Evolutionary conservation across 2,113 vertebrate genomes (phyloP), one percentile per base, ranked within the genome.

Genomic region (Scomber scombrus): DNA sequence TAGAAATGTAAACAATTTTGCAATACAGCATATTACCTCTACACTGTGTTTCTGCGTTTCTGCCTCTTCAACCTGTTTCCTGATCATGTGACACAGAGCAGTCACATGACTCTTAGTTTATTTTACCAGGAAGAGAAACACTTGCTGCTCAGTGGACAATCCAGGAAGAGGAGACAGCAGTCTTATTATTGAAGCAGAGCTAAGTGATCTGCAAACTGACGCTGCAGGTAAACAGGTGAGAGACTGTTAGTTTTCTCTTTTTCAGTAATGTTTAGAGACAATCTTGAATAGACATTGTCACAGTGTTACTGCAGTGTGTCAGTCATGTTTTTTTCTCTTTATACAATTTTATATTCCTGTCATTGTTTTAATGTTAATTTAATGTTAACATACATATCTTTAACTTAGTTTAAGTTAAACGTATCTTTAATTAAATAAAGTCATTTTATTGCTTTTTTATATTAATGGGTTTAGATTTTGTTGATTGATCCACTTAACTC

Each of bases 41-140:
- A 7, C 8, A 9, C 34, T 6, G 2, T 9, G 34, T 40, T 40
- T 40, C 34, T 40, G 8, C 34, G 34, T 40, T 40, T 40, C 34
- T 40, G 8, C 34, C 34, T 40, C 34, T 40, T 40, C 34, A 40
- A 40, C 6, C 34, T 40, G 19, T 12, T 75, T 80, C 67, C 85
- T 40, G 34, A n/a, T 51, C 80, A 88, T 12, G 15, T 83, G 80
- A 88, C 58, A 12, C 34, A 13, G 12, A 49, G 26, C 16, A 61
- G 63, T 83, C 83, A 88, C 69, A 23, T 82, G 83, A 70, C 15
- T 11, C 21, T 46, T 8, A 47, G 18, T 1, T 47, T 13, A 57
- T 7, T 29, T 50, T 43, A 70, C 21, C 65, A 79, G 84, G 82
- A 88, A 87, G 50, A 21, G n/a, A 2, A 34, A 0, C 34, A 0